These are phyloP conservation scores for Eufriesea mexicana DNA, from an alignment of 1,140 invertebrate species.

Conservation along the genomic window DNA sequence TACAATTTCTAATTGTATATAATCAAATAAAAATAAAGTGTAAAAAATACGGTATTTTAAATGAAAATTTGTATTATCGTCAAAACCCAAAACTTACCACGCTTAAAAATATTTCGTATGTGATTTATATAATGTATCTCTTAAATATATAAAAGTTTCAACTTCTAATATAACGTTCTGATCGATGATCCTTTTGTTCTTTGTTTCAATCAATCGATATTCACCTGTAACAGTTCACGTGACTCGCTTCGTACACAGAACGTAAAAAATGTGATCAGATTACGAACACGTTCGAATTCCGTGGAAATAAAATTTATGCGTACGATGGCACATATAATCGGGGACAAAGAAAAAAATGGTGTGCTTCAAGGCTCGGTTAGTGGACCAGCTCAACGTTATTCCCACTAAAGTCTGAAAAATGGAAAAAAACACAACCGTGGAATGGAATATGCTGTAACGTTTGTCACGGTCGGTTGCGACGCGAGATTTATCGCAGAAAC, in stretches of 20 bases:
- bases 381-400: background rate
- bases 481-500: conserved; percentile 1
- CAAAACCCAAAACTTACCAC: too few relatives aligned
- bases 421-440: background rate
- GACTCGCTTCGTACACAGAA: background rate
- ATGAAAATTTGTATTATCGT: too few relatives aligned
- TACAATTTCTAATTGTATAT: too few relatives aligned
- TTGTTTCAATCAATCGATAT: background rate
- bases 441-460: conserved; percentile 10
- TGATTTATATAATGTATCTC: too few relatives aligned
- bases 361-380: conserved; percentile 7
- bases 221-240: background rate
- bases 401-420: background rate
- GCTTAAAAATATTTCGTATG: too few relatives aligned
- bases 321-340: background rate
- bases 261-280: background rate
- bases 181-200: too few relatives aligned
- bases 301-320: background rate
- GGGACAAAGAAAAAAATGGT: background rate
- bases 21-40: too few relatives aligned
- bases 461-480: conserved; percentile 21
- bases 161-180: too few relatives aligned
- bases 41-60: too few relatives aligned
- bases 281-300: background rate
- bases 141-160: too few relatives aligned